Evolutionary conservation across 35 echinoderm and acorn worm genomes (phyloP).

Genomic region (Chiridota heheva): DNA sequence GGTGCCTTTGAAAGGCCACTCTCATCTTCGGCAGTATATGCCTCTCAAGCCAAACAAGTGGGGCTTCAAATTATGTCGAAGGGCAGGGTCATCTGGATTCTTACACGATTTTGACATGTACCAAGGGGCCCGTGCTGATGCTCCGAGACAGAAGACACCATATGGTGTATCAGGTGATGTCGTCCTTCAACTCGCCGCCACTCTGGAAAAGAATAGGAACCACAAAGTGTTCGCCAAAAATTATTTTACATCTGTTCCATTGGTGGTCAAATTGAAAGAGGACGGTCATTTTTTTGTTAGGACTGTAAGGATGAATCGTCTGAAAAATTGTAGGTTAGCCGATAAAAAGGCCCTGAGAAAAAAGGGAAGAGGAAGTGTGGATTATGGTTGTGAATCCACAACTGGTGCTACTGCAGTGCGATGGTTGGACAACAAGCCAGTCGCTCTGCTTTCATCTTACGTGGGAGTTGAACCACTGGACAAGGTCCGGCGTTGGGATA

Average conservation of each 20-base stretch:
- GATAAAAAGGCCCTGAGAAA: background rate
- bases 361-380: constrained; percentile 2
- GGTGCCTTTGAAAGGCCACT: constrained; percentile 26
- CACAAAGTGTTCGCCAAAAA: constrained; percentile 5
- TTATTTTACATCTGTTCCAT: background rate
- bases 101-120: constrained; percentile 17
- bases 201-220: background rate
- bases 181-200: constrained; percentile 1
- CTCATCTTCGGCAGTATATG: constrained; percentile 1
- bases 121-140: background rate
- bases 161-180: constrained; percentile 24
- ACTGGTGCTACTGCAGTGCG: constrained; percentile 19
- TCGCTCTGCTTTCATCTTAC: constrained; percentile 35
- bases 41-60: constrained; percentile 9
- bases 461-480: constrained; percentile 35
- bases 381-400: constrained; percentile 13
- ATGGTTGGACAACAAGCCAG: constrained; percentile 49
- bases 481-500: constrained; percentile 17
- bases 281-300: constrained; percentile 18
- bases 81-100: constrained; percentile 15
- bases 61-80: constrained; percentile 31
- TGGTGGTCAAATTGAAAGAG: constrained; percentile 27
- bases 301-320: constrained; percentile 6
- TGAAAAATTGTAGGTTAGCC: background rate
- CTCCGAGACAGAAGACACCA: background rate